Base-by-base conservation (phyloP, 1,140 invertebrate species). In the Chironomus tepperi region DNA sequence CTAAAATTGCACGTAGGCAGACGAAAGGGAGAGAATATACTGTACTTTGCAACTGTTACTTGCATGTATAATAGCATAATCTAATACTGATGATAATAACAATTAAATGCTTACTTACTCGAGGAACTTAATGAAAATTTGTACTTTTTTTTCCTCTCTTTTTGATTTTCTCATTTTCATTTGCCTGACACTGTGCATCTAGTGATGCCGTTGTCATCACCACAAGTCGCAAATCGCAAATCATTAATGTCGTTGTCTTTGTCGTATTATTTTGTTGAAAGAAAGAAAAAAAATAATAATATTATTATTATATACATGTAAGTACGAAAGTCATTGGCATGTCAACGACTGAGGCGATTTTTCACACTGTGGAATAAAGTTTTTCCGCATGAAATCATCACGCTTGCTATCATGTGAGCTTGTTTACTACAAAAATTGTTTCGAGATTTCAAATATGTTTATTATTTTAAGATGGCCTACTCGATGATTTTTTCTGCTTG, bases 1-100 rank as follows among this genome's bases (percentile, higher is more conserved):
- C 47, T 57, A 57, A 57, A 57, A 57, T 57, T 57, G 47, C 47
- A 57, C 47, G 47, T 57, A 57, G 47, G 47, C 47, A 57, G 47
- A n/a, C 12, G 43, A 47, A n/a, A 57, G n/a, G 47, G n/a, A 15
- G 9, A 57, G n/a, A 57, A 57, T 57, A 57, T 15, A 47, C 8
- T 47, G 5, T 57, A n/a, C n/a, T 57, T 47, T 57, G 47, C 47
- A 57, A 57, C 47, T 57, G 47, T 57, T 57, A 57, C 47, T 57
- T 57, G 47, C 12, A 57, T 57, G 47, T 57, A 57, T 57, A n/a
- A 57, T 57, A 34, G n/a, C 12, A 57, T 57, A 57, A 57, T 57
- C 47, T 57, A 57, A 57, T 57, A 15, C 12, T 57, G 47, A 57
- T 47, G 43, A 47, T 57, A 57, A 57, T 57, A 57, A 57, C 47